Percentiles rank a stretch among this genome's conserved stretches.
Conservation (phyloP, 2,888 invertebrate species). For the Parelbella ahira region DNA sequence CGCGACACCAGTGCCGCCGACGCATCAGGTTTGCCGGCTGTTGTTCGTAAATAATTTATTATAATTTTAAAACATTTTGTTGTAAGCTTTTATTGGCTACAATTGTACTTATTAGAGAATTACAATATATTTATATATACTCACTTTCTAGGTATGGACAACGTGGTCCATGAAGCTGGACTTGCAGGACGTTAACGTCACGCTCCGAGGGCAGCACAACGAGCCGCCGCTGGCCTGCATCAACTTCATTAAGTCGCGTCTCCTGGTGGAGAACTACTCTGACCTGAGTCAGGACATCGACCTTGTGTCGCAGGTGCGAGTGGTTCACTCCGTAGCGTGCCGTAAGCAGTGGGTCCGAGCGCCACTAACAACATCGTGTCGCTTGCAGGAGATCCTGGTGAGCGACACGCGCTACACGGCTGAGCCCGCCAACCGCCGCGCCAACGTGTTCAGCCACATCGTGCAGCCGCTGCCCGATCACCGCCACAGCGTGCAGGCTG, state of each 20-base stretch:
- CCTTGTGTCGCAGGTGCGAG: slow-evolving; percentile 91
- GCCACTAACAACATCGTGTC: background rate
- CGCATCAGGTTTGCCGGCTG: no score
- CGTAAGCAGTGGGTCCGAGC: no score
- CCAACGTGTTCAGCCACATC: slow-evolving; percentile 94
- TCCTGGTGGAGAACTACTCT: slow-evolving; percentile 92
- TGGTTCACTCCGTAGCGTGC: no score
- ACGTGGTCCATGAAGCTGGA: slow-evolving; percentile 89
- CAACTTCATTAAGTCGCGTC: slow-evolving; percentile 93
- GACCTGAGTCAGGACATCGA: slow-evolving; percentile 95
- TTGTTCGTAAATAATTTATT: no score
- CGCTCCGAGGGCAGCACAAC: slow-evolving; percentile 81
- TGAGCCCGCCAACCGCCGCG: slow-evolving; percentile 84
- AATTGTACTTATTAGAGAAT: no score
- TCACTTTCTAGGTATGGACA: slow-evolving; percentile 82
- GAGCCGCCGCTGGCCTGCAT: slow-evolving; percentile 87
- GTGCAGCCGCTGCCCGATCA: slow-evolving; percentile 87
- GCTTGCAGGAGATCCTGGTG: slow-evolving; percentile 84
- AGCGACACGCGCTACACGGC: slow-evolving; percentile 86
- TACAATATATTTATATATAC: no score
- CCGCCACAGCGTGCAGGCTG: slow-evolving; percentile 85
- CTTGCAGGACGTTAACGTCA: slow-evolving; percentile 91
- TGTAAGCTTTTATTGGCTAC: no score
- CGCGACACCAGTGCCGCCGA: slow-evolving; percentile 26
- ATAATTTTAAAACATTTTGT: no score